Evolutionary conservation across 2,888 invertebrate species (phyloP).

Genomic region (Branchipolynoe longqiensis): DNA sequence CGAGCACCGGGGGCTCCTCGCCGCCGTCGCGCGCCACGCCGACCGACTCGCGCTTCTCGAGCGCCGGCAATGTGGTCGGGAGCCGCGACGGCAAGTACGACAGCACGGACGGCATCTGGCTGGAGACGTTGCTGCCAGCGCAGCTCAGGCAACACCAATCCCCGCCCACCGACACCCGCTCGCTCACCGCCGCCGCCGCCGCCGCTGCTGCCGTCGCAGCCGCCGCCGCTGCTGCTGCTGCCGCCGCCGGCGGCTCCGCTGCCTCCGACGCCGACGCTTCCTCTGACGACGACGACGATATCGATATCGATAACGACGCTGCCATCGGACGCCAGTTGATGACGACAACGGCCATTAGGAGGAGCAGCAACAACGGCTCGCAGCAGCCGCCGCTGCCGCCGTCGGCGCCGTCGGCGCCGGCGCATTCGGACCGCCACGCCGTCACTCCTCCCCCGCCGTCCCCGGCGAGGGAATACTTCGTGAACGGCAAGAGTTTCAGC

Average conservation of each 20-base stretch:
- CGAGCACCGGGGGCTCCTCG: constrained; percentile 18
- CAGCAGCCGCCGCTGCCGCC: too few species aligned
- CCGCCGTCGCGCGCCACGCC: neutral
- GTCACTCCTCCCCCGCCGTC: constrained; percentile 66
- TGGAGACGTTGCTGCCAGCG: constrained; percentile 15
- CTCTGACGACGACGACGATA: neutral
- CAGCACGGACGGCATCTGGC: constrained; percentile 26
- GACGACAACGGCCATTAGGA: too few species aligned
- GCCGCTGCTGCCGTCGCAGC: neutral
- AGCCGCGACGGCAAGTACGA: neutral
- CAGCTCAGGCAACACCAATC: too few species aligned
- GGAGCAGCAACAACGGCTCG: constrained; percentile 66
- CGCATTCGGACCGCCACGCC: too few species aligned
- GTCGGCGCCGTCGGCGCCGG: too few species aligned
- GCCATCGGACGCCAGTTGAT: constrained; percentile 56
- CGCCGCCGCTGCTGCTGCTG: neutral
- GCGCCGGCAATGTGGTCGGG: constrained; percentile 38
- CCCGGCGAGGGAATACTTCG: constrained; percentile 29
- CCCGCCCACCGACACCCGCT: too few species aligned
- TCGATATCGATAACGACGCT: neutral
- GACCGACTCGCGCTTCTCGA: constrained; percentile 23
- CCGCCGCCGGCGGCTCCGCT: too few species aligned
- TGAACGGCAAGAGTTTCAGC: constrained; percentile 10
- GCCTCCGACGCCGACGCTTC: neutral
- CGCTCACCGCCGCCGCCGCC: neutral